Evolutionary conservation across 2,113 vertebrate species (phyloP).

Genomic region (Burhinus bistriatus): DNA sequence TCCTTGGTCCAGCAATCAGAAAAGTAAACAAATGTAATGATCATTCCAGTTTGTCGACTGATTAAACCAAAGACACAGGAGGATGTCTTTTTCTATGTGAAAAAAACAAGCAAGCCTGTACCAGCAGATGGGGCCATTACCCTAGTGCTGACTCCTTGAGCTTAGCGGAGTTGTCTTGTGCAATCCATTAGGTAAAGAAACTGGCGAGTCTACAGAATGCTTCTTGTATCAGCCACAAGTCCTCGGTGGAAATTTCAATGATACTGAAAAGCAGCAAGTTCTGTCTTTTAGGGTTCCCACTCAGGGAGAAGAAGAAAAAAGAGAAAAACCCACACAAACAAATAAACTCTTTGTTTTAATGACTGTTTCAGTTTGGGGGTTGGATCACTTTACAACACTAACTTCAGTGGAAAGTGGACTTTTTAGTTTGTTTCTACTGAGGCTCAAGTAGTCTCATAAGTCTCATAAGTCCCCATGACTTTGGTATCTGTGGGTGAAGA

Average conservation of each 20-base stretch:
- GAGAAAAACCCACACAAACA: background rate
- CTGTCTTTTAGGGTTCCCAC: background rate
- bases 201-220: accelerated
- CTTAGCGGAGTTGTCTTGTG: background rate
- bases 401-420: background rate
- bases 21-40: background rate
- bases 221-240: background rate
- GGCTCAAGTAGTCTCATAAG: too few species aligned
- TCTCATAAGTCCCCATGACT: background rate
- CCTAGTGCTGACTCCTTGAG: background rate
- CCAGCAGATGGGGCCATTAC: constrained; percentile 59
- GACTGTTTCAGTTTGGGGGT: background rate
- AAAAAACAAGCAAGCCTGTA: background rate
- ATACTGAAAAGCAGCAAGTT: background rate
- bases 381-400: background rate
- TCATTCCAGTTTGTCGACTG: background rate
- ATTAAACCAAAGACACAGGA: background rate
- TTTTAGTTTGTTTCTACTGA: background rate
- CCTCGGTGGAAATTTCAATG: background rate
- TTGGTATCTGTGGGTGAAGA: background rate
- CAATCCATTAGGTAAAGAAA: background rate
- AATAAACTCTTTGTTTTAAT: background rate
- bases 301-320: background rate
- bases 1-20: background rate
- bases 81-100: background rate